Evolutionary conservation across 2,888 invertebrate species (phyloP).

Genomic region (Saturnia japonica): DNA sequence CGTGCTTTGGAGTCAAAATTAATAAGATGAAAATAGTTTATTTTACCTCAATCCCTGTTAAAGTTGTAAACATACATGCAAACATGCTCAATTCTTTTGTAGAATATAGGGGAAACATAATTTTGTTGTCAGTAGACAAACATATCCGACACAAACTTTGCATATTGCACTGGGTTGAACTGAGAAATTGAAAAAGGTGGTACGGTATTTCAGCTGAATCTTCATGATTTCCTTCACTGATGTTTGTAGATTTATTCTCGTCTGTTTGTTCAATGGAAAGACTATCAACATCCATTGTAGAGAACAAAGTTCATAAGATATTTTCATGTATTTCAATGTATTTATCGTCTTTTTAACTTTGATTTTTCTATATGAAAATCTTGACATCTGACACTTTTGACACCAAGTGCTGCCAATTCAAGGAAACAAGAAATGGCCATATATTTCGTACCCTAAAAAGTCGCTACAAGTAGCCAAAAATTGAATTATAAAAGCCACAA

Average conservation of each 20-base stretch:
- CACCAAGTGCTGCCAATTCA: too few species aligned
- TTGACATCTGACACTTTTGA: too few species aligned
- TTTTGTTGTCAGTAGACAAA: conserved; percentile 50
- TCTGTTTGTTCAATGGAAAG: neutral
- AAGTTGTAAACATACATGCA: conserved; percentile 56
- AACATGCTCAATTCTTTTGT: conserved; percentile 51
- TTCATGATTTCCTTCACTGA: conserved; percentile 11
- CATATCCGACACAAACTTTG: conserved; percentile 75
- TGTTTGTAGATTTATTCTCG: neutral
- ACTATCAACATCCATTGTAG: conserved; percentile 14
- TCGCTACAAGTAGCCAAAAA: too few species aligned
- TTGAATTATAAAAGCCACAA: too few species aligned
- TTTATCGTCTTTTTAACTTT: too few species aligned
- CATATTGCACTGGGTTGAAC: conserved; percentile 41
- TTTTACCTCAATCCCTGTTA: conserved; percentile 60
- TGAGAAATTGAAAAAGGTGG: conserved; percentile 43
- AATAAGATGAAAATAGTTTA: neutral
- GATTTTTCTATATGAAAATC: too few species aligned
- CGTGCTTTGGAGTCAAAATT: neutral
- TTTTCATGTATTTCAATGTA: neutral
- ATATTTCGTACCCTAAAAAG: too few species aligned
- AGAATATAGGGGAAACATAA: conserved; percentile 57
- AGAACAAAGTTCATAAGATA: neutral
- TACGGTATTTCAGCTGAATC: conserved; percentile 49
- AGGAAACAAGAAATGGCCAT: too few species aligned